Base-by-base conservation (phyloP, 2,797 vertebrate species). In the Lagorchestes hirsutus region DNA sequence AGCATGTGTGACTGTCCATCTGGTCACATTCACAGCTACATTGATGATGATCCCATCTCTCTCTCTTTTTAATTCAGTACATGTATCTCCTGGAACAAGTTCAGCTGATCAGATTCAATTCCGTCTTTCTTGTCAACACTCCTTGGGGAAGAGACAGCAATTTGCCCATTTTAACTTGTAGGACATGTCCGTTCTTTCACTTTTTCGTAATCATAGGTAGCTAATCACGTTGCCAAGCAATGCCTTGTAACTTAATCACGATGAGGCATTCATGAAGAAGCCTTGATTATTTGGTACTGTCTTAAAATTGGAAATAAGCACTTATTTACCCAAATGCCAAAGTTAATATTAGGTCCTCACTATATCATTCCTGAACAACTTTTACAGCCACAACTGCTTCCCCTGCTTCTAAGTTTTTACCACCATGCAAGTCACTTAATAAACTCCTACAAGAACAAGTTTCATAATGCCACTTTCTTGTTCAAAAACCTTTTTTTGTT, bases 41-140 rank as follows among this genome's bases (percentile, higher is more conserved):
- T 4, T 56, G 46, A 95, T 56, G 40, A 95, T 46, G 40, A 67
- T 6, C 91, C 58, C 93, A 31, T 87, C 96, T 93, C 27, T 8
- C 96, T 93, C 27, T 5, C 1, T 58, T 96, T 97, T 95, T 93
- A 98, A 94, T 97, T 97, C 93, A 95, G 10, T 50, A 55, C 9
- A 0, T 59, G 40, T 91, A 46, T 74, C 90, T 96, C 55, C 93
- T 5, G 12, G 52, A 97, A 1, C 52, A 96, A 97, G 54, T n/a
- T 97, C 14, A 46, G 13, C 94, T 96, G 34, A 54, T 96, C 82
- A 90, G 90, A 97, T 94, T 92, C 95, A 97, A 90, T 96, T 97
- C 97, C 29, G 93, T 91, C 62, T 94, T 93, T 97, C 16, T 12
- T 97, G 46, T 92, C 96, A 98, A 94, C 40, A 31, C 28, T 91